Conservation (phyloP, 2,888 invertebrate genomes). For the Amorpha juglandis region DNA sequence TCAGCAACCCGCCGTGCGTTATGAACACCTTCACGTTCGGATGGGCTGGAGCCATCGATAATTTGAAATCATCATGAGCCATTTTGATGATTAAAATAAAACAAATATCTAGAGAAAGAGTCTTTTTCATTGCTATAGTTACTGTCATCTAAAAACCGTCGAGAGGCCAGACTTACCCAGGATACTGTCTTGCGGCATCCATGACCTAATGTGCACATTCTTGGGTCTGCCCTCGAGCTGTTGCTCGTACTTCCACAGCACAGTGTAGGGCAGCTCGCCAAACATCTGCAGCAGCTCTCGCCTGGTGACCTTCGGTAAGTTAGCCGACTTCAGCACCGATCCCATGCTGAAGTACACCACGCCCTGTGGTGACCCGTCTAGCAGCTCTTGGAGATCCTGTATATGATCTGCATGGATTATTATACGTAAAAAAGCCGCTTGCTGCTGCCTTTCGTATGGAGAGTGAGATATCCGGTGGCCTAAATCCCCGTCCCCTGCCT, state of each 20-base stretch:
- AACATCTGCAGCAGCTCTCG: constrained; percentile 51
- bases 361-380: constrained; percentile 59
- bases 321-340: constrained; percentile 54
- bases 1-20: constrained; percentile 58
- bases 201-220: constrained; percentile 72
- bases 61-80: no score
- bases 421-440: background rate
- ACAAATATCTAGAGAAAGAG: no score
- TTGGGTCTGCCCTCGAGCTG: constrained; percentile 60
- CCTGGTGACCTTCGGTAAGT: constrained; percentile 44
- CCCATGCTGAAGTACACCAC: constrained; percentile 74
- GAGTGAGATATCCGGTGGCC: no score
- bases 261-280: constrained; percentile 47
- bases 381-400: constrained; percentile 62
- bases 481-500: no score
- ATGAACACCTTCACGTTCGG: constrained; percentile 55
- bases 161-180: constrained; percentile 58
- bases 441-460: no score
- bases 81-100: no score
- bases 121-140: no score
- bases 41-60: constrained; percentile 44
- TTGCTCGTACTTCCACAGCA: constrained; percentile 81
- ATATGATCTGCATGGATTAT: constrained; percentile 6
- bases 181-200: constrained; percentile 82
- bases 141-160: no score